Conservation (phyloP, 2,797 vertebrate species). For the Hyperoplus immaculatus region DNA sequence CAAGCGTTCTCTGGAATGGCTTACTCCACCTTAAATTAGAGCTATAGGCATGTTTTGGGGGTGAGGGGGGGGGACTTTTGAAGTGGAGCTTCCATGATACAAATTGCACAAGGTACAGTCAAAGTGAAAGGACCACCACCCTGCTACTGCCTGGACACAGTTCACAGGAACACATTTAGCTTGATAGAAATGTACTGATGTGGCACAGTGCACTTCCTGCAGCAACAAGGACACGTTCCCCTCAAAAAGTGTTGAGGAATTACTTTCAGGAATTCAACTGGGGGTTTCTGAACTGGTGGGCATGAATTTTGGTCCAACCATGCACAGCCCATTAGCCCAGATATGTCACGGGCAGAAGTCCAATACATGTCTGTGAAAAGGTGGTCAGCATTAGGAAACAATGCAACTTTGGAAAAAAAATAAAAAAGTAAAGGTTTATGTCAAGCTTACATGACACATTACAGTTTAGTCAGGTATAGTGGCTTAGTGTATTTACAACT, state of each 20-base stretch:
- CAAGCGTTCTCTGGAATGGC: too few relatives aligned
- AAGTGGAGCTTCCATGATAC: background rate
- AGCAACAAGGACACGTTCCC: background rate
- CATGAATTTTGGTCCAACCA: background rate
- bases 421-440: background rate
- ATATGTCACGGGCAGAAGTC: background rate
- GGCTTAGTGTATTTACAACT: background rate
- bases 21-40: background rate
- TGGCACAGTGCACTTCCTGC: background rate
- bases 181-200: background rate
- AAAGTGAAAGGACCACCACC: background rate
- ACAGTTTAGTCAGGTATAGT: background rate
- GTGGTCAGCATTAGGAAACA: background rate
- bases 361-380: background rate
- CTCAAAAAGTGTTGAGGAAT: background rate
- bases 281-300: background rate
- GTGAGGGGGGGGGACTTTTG: background rate
- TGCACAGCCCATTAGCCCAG: background rate
- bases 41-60: background rate
- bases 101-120: background rate
- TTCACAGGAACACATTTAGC: background rate
- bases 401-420: too few relatives aligned
- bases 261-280: background rate
- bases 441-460: background rate
- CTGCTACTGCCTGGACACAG: background rate